Base-by-base conservation (phyloP, 2,797 vertebrate genomes). In the Distichodus sexfasciatus region DNA sequence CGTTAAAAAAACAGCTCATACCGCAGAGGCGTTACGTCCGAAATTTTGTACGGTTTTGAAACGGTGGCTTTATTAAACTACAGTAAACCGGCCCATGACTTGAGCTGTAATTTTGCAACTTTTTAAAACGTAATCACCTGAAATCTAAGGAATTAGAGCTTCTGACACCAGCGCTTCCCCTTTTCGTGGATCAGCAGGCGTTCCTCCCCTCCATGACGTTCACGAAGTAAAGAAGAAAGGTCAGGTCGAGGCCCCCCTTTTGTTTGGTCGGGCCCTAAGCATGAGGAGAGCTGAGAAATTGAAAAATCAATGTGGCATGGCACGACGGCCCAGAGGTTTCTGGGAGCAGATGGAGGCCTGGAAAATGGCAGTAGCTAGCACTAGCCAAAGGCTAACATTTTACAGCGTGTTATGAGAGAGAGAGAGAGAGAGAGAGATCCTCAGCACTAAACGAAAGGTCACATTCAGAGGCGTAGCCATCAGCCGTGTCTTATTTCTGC, bases 251-350 rank as follows among this genome's bases (percentile, higher is more conserved):
- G 47, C 57, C 23, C 12, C 8, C 40, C 15, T n/a, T n/a, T n/a
- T 12, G 6, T 14, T 51, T 64, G 12, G 2, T 4, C 15, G 51
- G 46, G 41, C 53, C 33, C 19, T 43, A 44, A 54, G 47, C 17
- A 21, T 29, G 35, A 51, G 36, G 43, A 40, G 15, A 48, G 23
- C 28, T 46, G 0, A 9, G 55, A 72, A 69, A 75, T 63, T 63
- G 65, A 53, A 74, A 71, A 74, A 50, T 65, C 55, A 69, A 43
- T 71, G 55, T 58, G 71, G 68, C 31, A 69, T 58, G 55, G 15
- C 33, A 66, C 36, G 60, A 74, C 41, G 29, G 68, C 64, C 28
- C 41, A 66, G 60, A 61, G 75, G 53, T 51, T 72, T 46, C 41
- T 15, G 26, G 33, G 66, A 69, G 61, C 66, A 58, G 66, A 69